Base-by-base conservation (phyloP, 2,888 invertebrate genomes). In the Drosophila anomalata region DNA sequence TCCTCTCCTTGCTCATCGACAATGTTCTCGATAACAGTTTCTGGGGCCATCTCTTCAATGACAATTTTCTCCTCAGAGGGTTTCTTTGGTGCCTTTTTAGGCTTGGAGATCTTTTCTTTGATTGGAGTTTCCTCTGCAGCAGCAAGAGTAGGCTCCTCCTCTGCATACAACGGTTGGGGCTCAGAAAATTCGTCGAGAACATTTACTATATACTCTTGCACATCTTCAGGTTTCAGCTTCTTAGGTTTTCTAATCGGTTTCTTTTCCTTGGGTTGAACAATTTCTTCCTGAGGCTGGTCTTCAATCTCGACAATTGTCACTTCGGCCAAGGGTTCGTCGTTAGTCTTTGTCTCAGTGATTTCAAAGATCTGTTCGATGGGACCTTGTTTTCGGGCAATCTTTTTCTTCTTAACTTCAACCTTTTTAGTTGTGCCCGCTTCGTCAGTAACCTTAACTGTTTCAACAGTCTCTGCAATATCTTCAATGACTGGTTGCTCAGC, bases 351-450 rank as follows among this genome's bases (percentile, higher is more conserved):
- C 0, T 92, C 92, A 0, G 90, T 90, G 14, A 85, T 76, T 60
- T 92, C 92, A 0, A 93, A 92, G 1, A 92, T 77, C 74, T 92
- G 91, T 67, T 92, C 83, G 42, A 92, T 91, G 0, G 86, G 86
- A 6, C 91, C 92, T 55, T 90, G 90, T 57, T 89, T 90, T 56
- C 92, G 92, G 57, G 91, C 92, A 1, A 92, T 90, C 2, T 90
- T 87, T 0, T 92, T 91, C 46, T 90, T 93, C 12, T 91, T 92
- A 0, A 90, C 90, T 14, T 89, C 89, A 29, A 89, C 88, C 75
- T 90, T 89, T 29, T 90, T 90, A 0, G 89, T 78, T 52, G 90
- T 90, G 2, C 91, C 92, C 55, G 90, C 89, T 2, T 86, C 81
- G 4, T 75, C 63, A 39, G 90, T 89, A 14, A 87, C 81, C 24